Base-by-base conservation (phyloP, 2,888 invertebrate genomes). In the Pristionchus exspectatus region DNA sequence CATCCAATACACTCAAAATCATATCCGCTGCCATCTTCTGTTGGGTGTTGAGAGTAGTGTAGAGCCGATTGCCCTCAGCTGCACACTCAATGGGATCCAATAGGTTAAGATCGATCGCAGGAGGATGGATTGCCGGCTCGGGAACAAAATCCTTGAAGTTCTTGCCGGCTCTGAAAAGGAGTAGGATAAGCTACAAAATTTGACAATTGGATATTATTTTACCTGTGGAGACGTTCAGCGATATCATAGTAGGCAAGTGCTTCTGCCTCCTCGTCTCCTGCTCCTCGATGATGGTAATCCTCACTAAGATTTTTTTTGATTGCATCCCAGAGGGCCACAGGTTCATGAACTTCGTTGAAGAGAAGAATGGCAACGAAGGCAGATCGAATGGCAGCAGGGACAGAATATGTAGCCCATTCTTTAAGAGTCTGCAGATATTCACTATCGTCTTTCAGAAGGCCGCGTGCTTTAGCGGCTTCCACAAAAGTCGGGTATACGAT, bases 401-500 rank as follows among this genome's bases (percentile, higher is more conserved):
- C 24, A 9, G n/a, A 56, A 14, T 30, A 84, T 54, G 50, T 18
- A n/a, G 90, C 87, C n/a, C 88, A 88, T 90, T 91, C 91, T 9
- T 81, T 24, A 21, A 91, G 38, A 12, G 91, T n/a, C 33, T 86
- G 56, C 24, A 69, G 77, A 54, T 63, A 83, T 3, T 88, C 18
- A 12, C 14, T 1, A 54, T 91, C 91, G 72, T 91, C 90, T 9
- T 81, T 50, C 54, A 91, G 66, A 21, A 77, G 86, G 21, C 90
- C 91, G 24, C 27, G 59, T 24, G 81, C 89, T 38, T 69, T 77
- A 0, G 91, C 91, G 18, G 90, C 90, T 63, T 91, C 91, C 0
- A 72, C 54, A 74, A 90, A 91, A 2, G 90, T 90, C 0, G 21
- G 63, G 33, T 88, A 87, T 9, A 77, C 18, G 1, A 63, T 24